These are phyloP conservation scores for Mellivora capensis DNA, from an alignment of 2,113 vertebrate genomes.

Conservation along the genomic window DNA sequence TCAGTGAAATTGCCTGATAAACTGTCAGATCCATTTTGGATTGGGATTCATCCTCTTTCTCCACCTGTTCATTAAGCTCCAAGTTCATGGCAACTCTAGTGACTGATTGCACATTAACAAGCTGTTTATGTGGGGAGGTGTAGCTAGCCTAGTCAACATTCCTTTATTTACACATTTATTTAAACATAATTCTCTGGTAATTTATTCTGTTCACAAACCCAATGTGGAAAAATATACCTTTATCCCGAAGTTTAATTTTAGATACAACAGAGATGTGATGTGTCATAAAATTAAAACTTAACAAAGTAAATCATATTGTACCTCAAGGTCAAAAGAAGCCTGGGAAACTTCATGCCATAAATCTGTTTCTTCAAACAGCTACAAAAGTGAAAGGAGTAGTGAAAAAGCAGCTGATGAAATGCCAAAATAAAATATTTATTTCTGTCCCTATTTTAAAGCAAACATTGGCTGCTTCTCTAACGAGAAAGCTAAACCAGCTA, in stretches of 20 bases:
- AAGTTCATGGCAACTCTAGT: slow-evolving; percentile 81
- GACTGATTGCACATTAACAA: slow-evolving; percentile 84
- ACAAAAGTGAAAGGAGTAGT: slow-evolving; percentile 4
- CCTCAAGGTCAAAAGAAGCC: slow-evolving; percentile 70
- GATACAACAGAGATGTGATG: slow-evolving; percentile 61
- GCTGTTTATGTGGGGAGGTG: slow-evolving; percentile 78
- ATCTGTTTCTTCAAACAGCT: slow-evolving; percentile 14
- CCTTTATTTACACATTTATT: slow-evolving; percentile 72
- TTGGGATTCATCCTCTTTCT: slow-evolving; percentile 84
- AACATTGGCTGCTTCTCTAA: background rate
- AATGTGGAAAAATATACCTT: slow-evolving; percentile 67
- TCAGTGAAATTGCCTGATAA: slow-evolving; percentile 84
- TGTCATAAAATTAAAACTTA: slow-evolving; percentile 72
- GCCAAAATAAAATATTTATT: slow-evolving; percentile 45
- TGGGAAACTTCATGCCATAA: background rate
- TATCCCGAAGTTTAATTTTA: slow-evolving; percentile 74
- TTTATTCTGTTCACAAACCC: slow-evolving; percentile 75
- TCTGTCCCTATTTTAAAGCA: background rate
- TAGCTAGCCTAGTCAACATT: slow-evolving; percentile 74
- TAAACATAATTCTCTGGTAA: slow-evolving; percentile 74
- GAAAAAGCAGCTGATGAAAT: background rate
- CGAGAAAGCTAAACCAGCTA: slow-evolving; percentile 8
- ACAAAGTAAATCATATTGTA: slow-evolving; percentile 64
- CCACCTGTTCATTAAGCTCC: slow-evolving; percentile 87
- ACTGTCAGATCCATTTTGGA: slow-evolving; percentile 82